Evolutionary conservation across 1,140 invertebrate species (phyloP), one percentile per base, ranked within the genome.

Genomic region (Hylyphantes graminicola): DNA sequence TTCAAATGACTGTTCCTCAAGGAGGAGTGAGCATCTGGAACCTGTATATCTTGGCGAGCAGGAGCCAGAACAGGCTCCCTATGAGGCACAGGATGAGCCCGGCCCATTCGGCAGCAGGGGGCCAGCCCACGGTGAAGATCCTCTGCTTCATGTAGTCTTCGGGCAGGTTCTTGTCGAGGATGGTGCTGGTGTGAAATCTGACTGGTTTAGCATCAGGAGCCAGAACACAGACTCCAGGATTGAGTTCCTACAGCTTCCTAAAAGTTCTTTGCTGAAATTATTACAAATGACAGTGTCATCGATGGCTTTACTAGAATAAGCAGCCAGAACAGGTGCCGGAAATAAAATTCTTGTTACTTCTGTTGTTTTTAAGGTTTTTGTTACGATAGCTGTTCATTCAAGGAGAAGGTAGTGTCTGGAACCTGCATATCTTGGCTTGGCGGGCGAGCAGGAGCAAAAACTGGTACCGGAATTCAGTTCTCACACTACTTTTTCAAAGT

Each of bases 41-140:
- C 87, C 95, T 91, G 95, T 96, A 96, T 85, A 96, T 94, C 90
- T 96, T 96, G 15, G 95, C 95, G 15, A 96, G 91, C 96, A 95
- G 96, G 6, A 96, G 91, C 96, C 96, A 97, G 6, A 96, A 91
- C 0, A 95, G 90, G 0, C 93, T 94, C 0, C 95, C 94, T 17
- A 95, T 92, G 7, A 94, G 92, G 85, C 94, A 95, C 0, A 95
- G 88, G 0, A 92, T 93, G 0, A 96, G 94, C 4, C 95, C 95
- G 17, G 93, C 93, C 94, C 94, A 96, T 19, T 94, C 95, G 0
- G 96, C 90, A 82, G 95, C 93, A 81, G 96, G 90, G 21, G 94
- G 95, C 95, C 95, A 96, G 0, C 94, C 94, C 0, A 93, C 94
- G 17, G 91, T 91, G 88, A 96, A 94, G 59, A 93, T 91, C n/a